A percentile compares a stretch with the other conserved stretches of the same genome.
These are phyloP conservation scores for Tamandua tetradactyla DNA, from an alignment of 2,797 vertebrate genomes.

Conservation along the genomic window DNA sequence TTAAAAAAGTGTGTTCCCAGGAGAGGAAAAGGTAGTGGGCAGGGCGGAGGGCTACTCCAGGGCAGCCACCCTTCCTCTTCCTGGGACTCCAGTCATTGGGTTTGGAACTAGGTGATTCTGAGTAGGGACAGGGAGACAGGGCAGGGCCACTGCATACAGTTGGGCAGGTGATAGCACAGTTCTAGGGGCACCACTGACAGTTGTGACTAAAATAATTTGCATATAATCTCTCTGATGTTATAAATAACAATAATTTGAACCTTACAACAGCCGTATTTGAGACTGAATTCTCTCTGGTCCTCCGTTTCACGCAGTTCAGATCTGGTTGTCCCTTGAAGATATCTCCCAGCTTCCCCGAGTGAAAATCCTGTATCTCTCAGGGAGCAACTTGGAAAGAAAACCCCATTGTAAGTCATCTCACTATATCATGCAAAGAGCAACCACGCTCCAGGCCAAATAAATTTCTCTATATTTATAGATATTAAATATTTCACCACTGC, in stretches of 20 bases:
- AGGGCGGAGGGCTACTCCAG: not conserved
- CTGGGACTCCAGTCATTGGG: not conserved
- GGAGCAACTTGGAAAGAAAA: not conserved
- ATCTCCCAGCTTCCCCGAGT: not conserved
- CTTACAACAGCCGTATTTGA: not conserved
- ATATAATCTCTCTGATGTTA: not conserved
- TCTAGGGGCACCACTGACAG: not conserved
- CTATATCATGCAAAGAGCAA: not conserved
- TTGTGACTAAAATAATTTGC: not conserved
- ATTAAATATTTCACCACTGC: not conserved
- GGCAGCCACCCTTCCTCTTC: not conserved
- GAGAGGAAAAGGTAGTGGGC: conserved; percentile 55
- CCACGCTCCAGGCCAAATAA: not conserved
- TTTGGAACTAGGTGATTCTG: not conserved
- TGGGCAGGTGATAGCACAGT: not conserved
- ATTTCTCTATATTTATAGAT: too few species aligned
- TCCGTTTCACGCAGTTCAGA: not conserved
- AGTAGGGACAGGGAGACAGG: not conserved
- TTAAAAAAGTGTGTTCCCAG: conserved; percentile 30
- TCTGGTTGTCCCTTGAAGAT: not conserved
- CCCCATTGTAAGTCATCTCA: not conserved
- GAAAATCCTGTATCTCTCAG: not conserved
- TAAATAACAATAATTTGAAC: not conserved
- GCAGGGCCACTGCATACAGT: not conserved
- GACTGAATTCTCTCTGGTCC: not conserved